Conservation (phyloP, 2,113 vertebrate species). For the Eurystomus gularis region DNA sequence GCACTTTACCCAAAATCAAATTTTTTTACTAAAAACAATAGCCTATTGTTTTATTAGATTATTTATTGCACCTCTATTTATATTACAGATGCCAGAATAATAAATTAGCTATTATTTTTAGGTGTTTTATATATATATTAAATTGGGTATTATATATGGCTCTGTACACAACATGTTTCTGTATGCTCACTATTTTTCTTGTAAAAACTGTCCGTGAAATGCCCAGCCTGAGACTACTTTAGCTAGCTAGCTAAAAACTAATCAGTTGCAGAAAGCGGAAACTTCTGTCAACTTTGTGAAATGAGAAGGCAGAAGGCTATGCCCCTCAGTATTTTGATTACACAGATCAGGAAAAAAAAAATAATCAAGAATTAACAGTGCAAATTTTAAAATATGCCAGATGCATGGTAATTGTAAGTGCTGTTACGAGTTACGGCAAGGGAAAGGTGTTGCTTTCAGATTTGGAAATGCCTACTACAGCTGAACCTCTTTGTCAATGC, state of each 20-base stretch:
- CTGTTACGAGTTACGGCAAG: background rate
- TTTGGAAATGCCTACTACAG: constrained; percentile 57
- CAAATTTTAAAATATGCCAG: constrained; percentile 5
- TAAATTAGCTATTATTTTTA: background rate
- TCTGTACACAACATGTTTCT: background rate
- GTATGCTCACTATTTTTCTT: background rate
- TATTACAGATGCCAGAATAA: background rate
- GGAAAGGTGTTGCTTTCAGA: constrained; percentile 39
- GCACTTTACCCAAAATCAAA: background rate
- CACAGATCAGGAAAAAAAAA: background rate
- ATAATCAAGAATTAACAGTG: background rate
- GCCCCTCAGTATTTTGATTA: background rate
- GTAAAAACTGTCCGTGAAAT: background rate
- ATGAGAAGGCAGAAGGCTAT: constrained; percentile 2
- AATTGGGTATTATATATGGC: background rate
- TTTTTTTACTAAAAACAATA: background rate
- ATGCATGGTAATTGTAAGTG: background rate
- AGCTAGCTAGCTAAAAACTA: background rate
- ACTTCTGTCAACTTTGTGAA: background rate
- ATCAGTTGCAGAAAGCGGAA: background rate
- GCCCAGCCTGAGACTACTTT: background rate
- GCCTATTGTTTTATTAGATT: background rate
- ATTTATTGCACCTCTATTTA: background rate
- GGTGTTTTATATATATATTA: background rate
- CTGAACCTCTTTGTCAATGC: constrained; percentile 41